Percentiles rank a stretch among this genome's conserved stretches.
Evolutionary conservation across 2,113 vertebrate species (phyloP).

Genomic region (Murina feae): DNA sequence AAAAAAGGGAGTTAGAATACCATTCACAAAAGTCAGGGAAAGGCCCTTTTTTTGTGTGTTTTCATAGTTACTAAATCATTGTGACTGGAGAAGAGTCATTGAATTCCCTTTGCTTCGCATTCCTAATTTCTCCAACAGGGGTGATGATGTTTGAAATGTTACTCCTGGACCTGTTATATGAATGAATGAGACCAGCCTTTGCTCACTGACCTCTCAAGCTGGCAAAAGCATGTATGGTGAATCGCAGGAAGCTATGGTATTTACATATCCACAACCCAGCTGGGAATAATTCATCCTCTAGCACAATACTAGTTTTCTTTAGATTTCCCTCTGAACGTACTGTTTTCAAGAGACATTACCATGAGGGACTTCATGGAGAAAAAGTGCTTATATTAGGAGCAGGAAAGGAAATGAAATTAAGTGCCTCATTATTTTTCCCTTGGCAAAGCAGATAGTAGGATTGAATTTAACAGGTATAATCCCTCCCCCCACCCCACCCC

Average conservation of each 20-base stretch:
- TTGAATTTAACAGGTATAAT: background rate
- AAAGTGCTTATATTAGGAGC: background rate
- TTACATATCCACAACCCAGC: background rate
- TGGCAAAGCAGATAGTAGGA: background rate
- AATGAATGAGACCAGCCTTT: background rate
- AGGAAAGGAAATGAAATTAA: constrained; percentile 40
- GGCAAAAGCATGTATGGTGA: background rate
- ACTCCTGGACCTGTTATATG: background rate
- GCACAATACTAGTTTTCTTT: constrained; percentile 22
- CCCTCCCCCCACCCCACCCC: accelerated
- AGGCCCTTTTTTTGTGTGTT: background rate
- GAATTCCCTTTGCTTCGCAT: constrained; percentile 5
- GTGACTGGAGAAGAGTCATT: background rate
- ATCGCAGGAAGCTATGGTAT: constrained; percentile 6
- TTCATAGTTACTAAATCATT: background rate
- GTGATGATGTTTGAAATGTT: background rate
- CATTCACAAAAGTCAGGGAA: background rate
- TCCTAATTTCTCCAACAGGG: background rate
- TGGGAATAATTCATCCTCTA: background rate
- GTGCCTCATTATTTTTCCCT: constrained; percentile 27
- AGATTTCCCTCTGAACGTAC: background rate
- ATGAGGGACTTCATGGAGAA: background rate
- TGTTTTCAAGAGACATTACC: background rate
- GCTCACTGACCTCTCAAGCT: background rate
- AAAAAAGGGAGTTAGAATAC: background rate